Percentiles rank a stretch among this genome's conserved stretches.
Evolutionary conservation across 2,888 invertebrate genomes (phyloP).

Genomic region (Notodonta dromedarius): DNA sequence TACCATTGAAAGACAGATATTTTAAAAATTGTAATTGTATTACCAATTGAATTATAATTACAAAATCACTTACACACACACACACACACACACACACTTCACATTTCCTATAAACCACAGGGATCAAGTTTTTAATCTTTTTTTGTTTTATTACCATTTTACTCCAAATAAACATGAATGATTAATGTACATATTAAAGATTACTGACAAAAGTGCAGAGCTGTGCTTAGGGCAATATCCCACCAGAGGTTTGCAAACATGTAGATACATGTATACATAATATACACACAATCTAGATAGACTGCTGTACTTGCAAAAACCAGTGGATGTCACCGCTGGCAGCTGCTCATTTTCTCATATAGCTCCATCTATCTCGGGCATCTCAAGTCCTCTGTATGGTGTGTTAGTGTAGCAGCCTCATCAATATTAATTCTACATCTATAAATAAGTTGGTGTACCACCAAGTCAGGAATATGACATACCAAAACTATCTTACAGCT

Average conservation of each 20-base stretch:
- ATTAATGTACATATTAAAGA: too few species aligned
- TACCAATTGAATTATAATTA: neutral
- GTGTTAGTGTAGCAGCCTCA: neutral
- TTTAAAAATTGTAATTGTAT: neutral
- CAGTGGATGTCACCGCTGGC: too few species aligned
- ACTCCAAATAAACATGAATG: too few species aligned
- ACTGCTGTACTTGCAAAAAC: too few species aligned
- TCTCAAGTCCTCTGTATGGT: neutral
- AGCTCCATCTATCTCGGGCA: neutral
- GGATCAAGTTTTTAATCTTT: neutral
- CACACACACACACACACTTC: neutral
- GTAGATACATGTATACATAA: too few species aligned
- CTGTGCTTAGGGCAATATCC: too few species aligned
- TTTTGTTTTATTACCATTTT: too few species aligned
- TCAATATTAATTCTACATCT: neutral
- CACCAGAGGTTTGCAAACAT: too few species aligned
- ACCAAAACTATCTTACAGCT: neutral
- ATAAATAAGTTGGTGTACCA: neutral
- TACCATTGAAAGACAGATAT: neutral
- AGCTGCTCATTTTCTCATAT: neutral
- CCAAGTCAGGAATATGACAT: neutral
- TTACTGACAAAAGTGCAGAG: too few species aligned
- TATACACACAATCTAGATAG: too few species aligned
- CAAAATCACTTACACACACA: neutral
- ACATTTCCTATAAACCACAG: neutral